Evolutionary conservation across 2,113 vertebrate genomes (phyloP).

Genomic region (cattle (Bos taurus)): DNA sequence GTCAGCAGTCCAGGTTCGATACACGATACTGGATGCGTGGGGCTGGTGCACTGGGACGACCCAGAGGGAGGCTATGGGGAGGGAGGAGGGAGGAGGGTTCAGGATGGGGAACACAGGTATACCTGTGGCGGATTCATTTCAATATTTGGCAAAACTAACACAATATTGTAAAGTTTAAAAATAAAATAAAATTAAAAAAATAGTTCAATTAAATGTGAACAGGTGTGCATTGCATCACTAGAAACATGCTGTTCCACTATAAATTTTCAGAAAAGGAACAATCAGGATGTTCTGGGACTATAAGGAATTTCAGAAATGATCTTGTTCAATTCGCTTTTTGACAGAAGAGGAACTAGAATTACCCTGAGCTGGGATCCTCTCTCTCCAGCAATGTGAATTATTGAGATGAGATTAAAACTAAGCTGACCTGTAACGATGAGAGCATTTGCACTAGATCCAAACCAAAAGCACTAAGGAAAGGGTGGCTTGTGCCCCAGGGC

Average conservation of each 20-base stretch:
- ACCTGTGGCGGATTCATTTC: too few species aligned
- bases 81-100: too few species aligned
- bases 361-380: neutral
- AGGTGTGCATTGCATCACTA: neutral
- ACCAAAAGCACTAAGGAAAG: neutral
- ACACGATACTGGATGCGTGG: too few species aligned
- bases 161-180: too few species aligned
- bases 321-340: neutral
- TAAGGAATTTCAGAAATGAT: neutral
- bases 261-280: neutral
- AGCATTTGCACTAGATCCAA: neutral
- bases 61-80: too few species aligned
- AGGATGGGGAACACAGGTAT: too few species aligned
- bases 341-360: neutral
- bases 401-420: neutral
- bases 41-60: too few species aligned
- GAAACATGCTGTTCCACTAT: neutral
- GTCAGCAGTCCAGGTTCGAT: too few species aligned
- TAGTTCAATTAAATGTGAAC: neutral
- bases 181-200: too few species aligned
- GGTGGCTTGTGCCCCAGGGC: rapidly evolving
- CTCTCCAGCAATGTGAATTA: neutral
- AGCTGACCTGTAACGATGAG: neutral
- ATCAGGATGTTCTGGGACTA: neutral
- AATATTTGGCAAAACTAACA: too few species aligned